Evolutionary conservation across 2,888 invertebrate species (phyloP).

Genomic region (Volucella inanis): DNA sequence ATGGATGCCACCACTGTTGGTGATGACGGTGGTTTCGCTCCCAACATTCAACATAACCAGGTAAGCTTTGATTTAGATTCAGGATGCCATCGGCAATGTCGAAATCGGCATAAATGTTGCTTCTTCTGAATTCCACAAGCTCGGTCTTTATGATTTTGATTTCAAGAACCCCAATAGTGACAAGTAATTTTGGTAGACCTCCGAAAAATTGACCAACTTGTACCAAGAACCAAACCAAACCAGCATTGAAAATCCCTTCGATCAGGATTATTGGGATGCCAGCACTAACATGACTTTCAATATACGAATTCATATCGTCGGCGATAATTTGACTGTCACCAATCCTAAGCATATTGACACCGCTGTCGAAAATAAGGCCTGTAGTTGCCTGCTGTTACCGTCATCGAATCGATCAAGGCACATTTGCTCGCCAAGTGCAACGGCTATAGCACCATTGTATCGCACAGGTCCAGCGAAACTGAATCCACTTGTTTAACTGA

Average conservation of each 20-base stretch:
- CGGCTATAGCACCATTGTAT: too few relatives aligned
- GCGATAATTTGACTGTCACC: conserved; percentile 97
- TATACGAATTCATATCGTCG: conserved; percentile 93
- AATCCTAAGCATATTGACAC: conserved; percentile 96
- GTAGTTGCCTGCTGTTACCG: conserved; percentile 99
- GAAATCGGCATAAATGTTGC: conserved; percentile 93
- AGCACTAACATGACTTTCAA: conserved; percentile 92
- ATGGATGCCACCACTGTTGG: conserved; percentile 98
- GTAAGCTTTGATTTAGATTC: conserved; percentile 94
- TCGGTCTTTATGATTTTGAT: conserved; percentile 94
- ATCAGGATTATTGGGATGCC: conserved; percentile 99
- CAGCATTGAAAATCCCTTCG: conserved; percentile 99
- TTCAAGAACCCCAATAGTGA: conserved; percentile 98
- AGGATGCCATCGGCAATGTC: conserved; percentile 94
- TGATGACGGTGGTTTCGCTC: conserved; percentile 99
- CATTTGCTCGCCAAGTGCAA: too few relatives aligned
- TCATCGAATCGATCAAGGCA: too few relatives aligned
- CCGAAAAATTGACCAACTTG: conserved; percentile 92
- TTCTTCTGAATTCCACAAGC: too few relatives aligned
- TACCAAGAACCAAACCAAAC: conserved; percentile 96
- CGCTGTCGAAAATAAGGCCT: conserved; percentile 97
- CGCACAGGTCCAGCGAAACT: too few relatives aligned
- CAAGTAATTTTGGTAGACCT: conserved; percentile 90
- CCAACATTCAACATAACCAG: conserved; percentile 99
- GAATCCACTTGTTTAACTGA: too few relatives aligned